A percentile compares a stretch with the other conserved stretches of the same genome.
Evolutionary conservation across 2,888 invertebrate species (phyloP).

Genomic region (Cerastoderma edule): DNA sequence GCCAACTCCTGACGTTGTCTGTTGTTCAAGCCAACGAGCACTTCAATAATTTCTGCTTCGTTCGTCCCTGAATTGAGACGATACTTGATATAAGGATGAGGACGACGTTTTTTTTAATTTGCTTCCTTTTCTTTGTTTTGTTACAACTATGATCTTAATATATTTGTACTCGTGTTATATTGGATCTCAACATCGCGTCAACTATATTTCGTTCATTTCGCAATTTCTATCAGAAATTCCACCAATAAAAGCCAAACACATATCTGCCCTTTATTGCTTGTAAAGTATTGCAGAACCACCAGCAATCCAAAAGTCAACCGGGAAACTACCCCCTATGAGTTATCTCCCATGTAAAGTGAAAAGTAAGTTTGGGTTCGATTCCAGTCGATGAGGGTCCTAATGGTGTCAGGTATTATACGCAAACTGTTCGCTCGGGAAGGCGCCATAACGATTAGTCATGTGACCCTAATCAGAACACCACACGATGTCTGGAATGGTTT

Average conservation of each 20-base stretch:
- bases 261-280: too few relatives aligned
- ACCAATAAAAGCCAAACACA: too few relatives aligned
- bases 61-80: constrained; percentile 65
- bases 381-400: too few relatives aligned
- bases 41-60: constrained; percentile 66
- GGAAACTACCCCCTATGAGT: too few relatives aligned
- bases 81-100: neutral
- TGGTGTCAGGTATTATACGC: too few relatives aligned
- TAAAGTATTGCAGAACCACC: too few relatives aligned
- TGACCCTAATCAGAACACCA: neutral
- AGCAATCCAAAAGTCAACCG: too few relatives aligned
- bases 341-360: too few relatives aligned
- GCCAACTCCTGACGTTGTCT: constrained; percentile 65
- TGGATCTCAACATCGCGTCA: neutral
- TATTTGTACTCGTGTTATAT: neutral
- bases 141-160: neutral
- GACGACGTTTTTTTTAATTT: too few relatives aligned
- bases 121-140: too few relatives aligned
- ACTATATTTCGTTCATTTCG: neutral
- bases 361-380: too few relatives aligned
- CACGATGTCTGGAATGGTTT: neutral
- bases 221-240: neutral
- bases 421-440: neutral
- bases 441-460: neutral
- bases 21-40: constrained; percentile 65